A percentile compares a stretch with the other conserved stretches of the same genome.
These are phyloP conservation scores for Piscicola geometra DNA, from an alignment of 2,888 invertebrate genomes.

Conservation along the genomic window DNA sequence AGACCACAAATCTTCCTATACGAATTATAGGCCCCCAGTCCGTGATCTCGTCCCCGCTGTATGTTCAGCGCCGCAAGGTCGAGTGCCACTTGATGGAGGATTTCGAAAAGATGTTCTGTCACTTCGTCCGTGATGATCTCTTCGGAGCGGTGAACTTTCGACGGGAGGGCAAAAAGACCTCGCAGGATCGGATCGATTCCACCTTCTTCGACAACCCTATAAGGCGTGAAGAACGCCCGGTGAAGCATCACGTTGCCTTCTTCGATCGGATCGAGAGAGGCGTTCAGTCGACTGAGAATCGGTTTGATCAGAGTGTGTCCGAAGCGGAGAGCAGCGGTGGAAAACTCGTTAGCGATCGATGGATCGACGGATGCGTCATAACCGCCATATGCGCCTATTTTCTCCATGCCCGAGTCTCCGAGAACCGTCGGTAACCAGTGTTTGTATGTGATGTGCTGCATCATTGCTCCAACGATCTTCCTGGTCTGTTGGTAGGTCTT, in stretches of 20 bases:
- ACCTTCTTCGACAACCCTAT: slow-evolving; percentile 90
- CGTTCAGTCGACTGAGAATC: slow-evolving; percentile 65
- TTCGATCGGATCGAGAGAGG: slow-evolving; percentile 75
- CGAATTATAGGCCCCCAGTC: slow-evolving; percentile 77
- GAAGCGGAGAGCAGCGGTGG: slow-evolving; percentile 87
- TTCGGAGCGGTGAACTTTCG: slow-evolving; percentile 76
- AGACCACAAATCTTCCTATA: slow-evolving; percentile 84
- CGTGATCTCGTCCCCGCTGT: slow-evolving; percentile 89
- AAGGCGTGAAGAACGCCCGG: slow-evolving; percentile 94
- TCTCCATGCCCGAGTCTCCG: slow-evolving; percentile 67
- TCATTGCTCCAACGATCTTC: slow-evolving; percentile 80
- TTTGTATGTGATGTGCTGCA: slow-evolving; percentile 88
- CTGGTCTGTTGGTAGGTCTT: slow-evolving; percentile 70
- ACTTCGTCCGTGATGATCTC: slow-evolving; percentile 87
- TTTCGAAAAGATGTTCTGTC: slow-evolving; percentile 84
- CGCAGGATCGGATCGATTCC: slow-evolving; percentile 91
- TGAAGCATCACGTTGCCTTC: slow-evolving; percentile 84
- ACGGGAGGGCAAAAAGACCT: slow-evolving; percentile 85
- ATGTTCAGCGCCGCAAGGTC: slow-evolving; percentile 37
- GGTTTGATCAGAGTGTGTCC: slow-evolving; percentile 97
- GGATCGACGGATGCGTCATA: slow-evolving; percentile 79
- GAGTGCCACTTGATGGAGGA: slow-evolving; percentile 67
- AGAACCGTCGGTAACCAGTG: slow-evolving; percentile 87
- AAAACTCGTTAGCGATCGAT: slow-evolving; percentile 87
- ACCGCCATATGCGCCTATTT: slow-evolving; percentile 73